Evolutionary conservation across 2,113 vertebrate genomes (phyloP), one percentile per base, ranked within the genome.

Genomic region (Embiotoca jacksoni): DNA sequence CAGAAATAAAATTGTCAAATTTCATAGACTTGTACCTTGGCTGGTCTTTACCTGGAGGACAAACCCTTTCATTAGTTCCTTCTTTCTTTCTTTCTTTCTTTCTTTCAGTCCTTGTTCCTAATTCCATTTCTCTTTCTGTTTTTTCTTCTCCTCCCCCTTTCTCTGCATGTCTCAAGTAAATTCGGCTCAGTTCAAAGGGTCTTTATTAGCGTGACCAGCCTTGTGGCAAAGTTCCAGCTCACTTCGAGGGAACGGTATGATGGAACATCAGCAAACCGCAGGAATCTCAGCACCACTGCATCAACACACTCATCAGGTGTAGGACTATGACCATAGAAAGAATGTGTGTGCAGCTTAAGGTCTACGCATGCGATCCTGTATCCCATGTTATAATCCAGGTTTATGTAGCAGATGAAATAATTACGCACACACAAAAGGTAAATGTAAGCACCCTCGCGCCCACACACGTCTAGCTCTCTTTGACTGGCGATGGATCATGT

Each of bases 161-260:
- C 67, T 71, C 71, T 32, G 64, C 86, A 74, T 89, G 83, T 87
- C 79, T 85, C 65, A 56, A 87, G 81, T 89, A 85, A 80, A 90
- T 88, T 87, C 79, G 32, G 79, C 79, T 89, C 78, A 88, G 87
- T 91, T 92, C 90, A 91, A 91, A 93, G 91, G 84, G 83, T 84
- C 88, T 89, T 87, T 92, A 91, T 84, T 87, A 91, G 91, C 88
- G 67, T 89, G 90, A 89, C 92, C 81, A 31, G 70, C 78, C 91
- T 88, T 80, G 84, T 74, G 91, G 92, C 63, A 59, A 73, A 65
- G 80, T 66, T 78, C 73, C 87, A 83, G 82, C 72, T 75, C 78
- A 82, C 73, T 83, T 75, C 72, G 47, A 84, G 44, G 39, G 69
- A 90, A 84, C 74, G 41, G 75, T 80, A 58, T 73, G 86, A 90